These are phyloP conservation scores for Margaritifera margaritifera DNA, from an alignment of 2,888 invertebrate species.

Conservation along the genomic window DNA sequence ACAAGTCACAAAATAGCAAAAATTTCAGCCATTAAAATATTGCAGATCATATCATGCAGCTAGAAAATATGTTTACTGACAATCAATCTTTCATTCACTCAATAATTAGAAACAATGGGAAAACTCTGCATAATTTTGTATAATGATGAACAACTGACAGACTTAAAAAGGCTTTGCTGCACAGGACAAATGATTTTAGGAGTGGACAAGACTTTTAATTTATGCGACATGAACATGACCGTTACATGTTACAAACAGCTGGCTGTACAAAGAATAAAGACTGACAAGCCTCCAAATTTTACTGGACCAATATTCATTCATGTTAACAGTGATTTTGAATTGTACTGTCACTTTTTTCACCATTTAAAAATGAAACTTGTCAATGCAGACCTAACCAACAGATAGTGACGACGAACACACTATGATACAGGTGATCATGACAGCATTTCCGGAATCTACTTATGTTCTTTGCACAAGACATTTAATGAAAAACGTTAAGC, in stretches of 20 bases:
- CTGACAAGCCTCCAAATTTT: conserved; percentile 9
- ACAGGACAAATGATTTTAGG: conserved; percentile 9
- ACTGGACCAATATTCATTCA: conserved; percentile 13
- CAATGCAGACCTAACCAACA: not conserved
- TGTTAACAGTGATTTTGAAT: too few relatives aligned
- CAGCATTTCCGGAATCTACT: too few relatives aligned
- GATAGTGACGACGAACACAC: too few relatives aligned
- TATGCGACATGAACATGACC: not conserved
- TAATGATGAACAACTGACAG: conserved; percentile 9
- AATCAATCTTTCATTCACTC: conserved; percentile 1
- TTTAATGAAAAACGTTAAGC: too few relatives aligned
- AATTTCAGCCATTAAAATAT: not conserved
- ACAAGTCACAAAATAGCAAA: not conserved
- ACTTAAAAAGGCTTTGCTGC: conserved; percentile 13
- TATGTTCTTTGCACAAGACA: too few relatives aligned
- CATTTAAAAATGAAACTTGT: too few relatives aligned
- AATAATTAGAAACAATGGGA: conserved; percentile 2
- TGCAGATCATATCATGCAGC: conserved; percentile 2
- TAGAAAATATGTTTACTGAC: conserved; percentile 4
- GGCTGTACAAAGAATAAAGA: not conserved
- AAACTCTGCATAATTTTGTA: conserved; percentile 7
- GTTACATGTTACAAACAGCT: conserved; percentile 5
- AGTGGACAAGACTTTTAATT: conserved; percentile 1
- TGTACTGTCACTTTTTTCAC: too few relatives aligned
- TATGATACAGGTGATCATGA: too few relatives aligned